A percentile compares a stretch with the other conserved stretches of the same genome.
phyloP scores from a whole-genome alignment of 2,888 invertebrate genomes.

The Trichogramma evanescens region DNA sequence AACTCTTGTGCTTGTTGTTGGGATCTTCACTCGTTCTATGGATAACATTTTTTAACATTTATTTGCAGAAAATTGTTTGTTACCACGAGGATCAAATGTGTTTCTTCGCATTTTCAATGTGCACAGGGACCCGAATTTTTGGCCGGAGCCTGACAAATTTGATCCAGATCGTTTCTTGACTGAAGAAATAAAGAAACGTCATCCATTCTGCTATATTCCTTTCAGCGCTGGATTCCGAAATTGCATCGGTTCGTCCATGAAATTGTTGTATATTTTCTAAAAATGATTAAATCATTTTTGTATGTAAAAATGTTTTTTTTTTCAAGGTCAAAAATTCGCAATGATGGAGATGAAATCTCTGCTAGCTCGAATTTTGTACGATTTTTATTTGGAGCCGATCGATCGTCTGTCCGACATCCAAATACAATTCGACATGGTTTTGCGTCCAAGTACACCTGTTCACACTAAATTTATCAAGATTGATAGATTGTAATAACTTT shows the following conservation, averaged over 20 bases:
- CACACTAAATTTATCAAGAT: constrained; percentile 11
- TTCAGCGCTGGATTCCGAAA: constrained; percentile 43
- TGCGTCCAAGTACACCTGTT: constrained; percentile 10
- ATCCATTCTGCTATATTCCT: constrained; percentile 58
- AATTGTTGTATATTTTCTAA: neutral
- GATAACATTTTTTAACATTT: neutral
- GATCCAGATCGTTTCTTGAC: constrained; percentile 49
- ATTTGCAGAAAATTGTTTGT: constrained; percentile 41
- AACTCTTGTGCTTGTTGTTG: neutral
- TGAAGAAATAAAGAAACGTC: constrained; percentile 46
- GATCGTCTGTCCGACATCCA: constrained; percentile 5
- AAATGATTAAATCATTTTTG: no score
- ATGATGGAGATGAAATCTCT: constrained; percentile 21
- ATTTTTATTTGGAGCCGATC: constrained; percentile 20
- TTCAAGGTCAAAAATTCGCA: constrained; percentile 23
- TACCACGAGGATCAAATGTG: constrained; percentile 50
- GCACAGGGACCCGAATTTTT: constrained; percentile 50
- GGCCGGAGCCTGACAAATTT: constrained; percentile 54
- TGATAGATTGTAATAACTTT: neutral
- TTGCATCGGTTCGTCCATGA: constrained; percentile 52
- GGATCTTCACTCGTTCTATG: neutral
- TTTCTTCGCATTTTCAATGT: constrained; percentile 55
- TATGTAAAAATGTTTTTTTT: neutral
- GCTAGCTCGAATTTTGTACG: constrained; percentile 9
- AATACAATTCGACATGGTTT: constrained; percentile 12